phyloP scores from a whole-genome alignment of 2,797 vertebrate species.

The Oreortyx pictus region DNA sequence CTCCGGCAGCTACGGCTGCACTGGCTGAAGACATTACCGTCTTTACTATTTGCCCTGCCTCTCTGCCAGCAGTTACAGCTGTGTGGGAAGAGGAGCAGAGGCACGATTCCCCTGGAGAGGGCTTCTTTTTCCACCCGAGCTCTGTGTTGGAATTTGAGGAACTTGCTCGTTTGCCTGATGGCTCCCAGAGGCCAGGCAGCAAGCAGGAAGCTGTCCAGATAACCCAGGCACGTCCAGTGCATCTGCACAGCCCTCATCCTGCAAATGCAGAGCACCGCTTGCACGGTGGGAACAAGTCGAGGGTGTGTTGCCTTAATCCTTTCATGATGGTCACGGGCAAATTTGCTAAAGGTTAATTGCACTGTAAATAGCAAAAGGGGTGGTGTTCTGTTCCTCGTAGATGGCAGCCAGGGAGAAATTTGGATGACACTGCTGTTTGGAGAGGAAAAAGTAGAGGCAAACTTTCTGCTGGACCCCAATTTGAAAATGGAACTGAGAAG shows the following conservation, averaged over 20 bases:
- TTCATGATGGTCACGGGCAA: constrained; percentile 28
- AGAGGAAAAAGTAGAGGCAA: background rate
- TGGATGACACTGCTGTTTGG: constrained; percentile 10
- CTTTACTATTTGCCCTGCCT: background rate
- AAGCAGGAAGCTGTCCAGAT: background rate
- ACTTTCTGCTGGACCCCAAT: background rate
- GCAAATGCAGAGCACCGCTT: background rate
- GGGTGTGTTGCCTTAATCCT: constrained; percentile 53
- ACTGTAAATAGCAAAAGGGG: constrained; percentile 55
- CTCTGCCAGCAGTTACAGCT: background rate
- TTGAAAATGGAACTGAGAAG: background rate
- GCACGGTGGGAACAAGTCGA: background rate
- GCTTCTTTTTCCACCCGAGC: background rate
- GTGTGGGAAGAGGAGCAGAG: background rate
- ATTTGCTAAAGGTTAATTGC: constrained; percentile 68
- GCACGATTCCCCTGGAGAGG: background rate
- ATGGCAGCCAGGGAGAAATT: constrained; percentile 15
- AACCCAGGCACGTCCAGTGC: background rate
- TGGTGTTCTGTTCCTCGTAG: constrained; percentile 14
- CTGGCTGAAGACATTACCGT: background rate
- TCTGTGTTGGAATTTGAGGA: background rate
- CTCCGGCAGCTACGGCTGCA: background rate
- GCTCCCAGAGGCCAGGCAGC: background rate
- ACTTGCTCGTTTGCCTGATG: background rate
- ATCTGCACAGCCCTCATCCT: background rate